Base-by-base conservation (phyloP, 2,888 invertebrate genomes). In the Pyrocoelia pectoralis region DNA sequence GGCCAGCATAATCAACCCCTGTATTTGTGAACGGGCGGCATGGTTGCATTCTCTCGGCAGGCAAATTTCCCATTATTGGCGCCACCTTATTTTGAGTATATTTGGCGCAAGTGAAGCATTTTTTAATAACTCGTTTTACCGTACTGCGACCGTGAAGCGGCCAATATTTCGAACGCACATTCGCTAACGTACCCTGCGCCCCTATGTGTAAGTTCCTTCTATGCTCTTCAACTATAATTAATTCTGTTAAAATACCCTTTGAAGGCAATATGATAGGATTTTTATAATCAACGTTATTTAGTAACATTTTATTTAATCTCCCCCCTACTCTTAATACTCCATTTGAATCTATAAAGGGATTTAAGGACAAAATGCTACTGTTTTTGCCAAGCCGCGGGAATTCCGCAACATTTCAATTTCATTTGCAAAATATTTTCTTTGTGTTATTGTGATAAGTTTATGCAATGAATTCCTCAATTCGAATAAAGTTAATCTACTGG, bases 101-200 rank as follows among this genome's bases (percentile, higher is more conserved):
- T n/a, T n/a, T n/a, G n/a, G n/a, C n/a, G n/a, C n/a, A n/a, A n/a
- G n/a, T n/a, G n/a, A n/a, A n/a, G n/a, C n/a, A n/a, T n/a, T n/a
- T n/a, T n/a, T n/a, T n/a, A n/a, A n/a, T n/a, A n/a, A n/a, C n/a
- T n/a, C n/a, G n/a, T n/a, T n/a, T n/a, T n/a, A n/a, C n/a, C n/a
- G n/a, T n/a, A n/a, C n/a, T n/a, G n/a, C n/a, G n/a, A n/a, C n/a
- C n/a, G n/a, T n/a, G n/a, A n/a, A n/a, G n/a, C n/a, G n/a, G n/a
- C n/a, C n/a, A n/a, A n/a, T n/a, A n/a, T n/a, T n/a, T n/a, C n/a
- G n/a, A n/a, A n/a, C n/a, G n/a, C n/a, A n/a, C n/a, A n/a, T n/a
- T n/a, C 41, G 69, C 55, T 3, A 73, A 41, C 1, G 68, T 54
- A 5, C 14, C n/a, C n/a, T n/a, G n/a, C n/a, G n/a, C n/a, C n/a